Base-by-base conservation (phyloP, 2,888 invertebrate species). In the Odontomyia ornata region DNA sequence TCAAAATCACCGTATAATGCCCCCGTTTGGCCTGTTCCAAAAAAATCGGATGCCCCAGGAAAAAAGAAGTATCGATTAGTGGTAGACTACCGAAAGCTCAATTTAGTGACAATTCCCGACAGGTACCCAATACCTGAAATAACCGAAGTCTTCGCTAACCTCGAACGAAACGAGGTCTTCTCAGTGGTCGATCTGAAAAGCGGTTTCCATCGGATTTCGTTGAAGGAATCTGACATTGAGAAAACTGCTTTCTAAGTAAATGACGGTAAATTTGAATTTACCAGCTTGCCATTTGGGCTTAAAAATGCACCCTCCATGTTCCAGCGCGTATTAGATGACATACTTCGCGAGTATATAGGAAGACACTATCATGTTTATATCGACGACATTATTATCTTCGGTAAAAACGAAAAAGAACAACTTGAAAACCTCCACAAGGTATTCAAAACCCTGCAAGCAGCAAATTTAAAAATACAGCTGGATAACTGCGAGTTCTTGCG, bases 51-150 rank as follows among this genome's bases (percentile, higher is more conserved):
- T 1, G 67, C 18, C 21, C 43, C 27, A n/a, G 36, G 3, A n/a
- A 23, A 46, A 69, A 69, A 69, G 36, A 69, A 69, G 36, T 69
- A 43, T 69, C 67, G 67, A 21, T 85, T 43, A 85, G 62, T 62
- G 21, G 21, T 62, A 18, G 52, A 52, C 15, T 52, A 52, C 52
- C 52, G 52, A 7, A 7, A 52, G 18, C 52, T 13, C 4, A 7
- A 52, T 18, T 52, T 15, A 52, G 52, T 52, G 11, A 52, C 52
- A 4, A 52, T 52, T 52, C 52, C 52, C 18, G 52, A 52, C 15
- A 52, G 52, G 52, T 52, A 52, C 15, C 52, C 52, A 18, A 52
- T 52, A 5, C 52, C 52, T 18, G 52, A 52, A 52, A 52, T 52
- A 18, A 52, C 4, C 15, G 52, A 52, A 15, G 52, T 52, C 18